Evolutionary conservation across 2,797 vertebrate species (phyloP).

Genomic region (Erethizon dorsatum): DNA sequence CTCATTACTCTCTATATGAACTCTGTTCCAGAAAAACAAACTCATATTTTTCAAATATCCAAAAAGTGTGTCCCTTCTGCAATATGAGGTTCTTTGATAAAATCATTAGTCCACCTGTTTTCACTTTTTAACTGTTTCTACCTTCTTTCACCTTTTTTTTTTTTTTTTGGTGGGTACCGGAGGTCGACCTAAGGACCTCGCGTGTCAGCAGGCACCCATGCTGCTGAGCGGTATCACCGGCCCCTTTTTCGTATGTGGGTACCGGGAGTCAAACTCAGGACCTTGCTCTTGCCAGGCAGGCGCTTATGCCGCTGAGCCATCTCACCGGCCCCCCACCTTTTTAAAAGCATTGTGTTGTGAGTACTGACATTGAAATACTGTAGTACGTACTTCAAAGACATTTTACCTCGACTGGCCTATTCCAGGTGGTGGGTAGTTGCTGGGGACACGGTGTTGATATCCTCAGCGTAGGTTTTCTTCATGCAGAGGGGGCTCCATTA

Average conservation of each 20-base stretch:
- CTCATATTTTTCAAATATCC: conserved; percentile 51
- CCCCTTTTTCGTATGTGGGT: too few species aligned
- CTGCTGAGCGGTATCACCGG: too few species aligned
- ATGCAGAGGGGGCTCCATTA: background rate
- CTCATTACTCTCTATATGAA: conserved; percentile 18
- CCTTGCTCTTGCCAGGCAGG: too few species aligned
- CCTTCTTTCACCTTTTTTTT: background rate
- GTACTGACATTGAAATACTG: background rate
- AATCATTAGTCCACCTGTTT: background rate
- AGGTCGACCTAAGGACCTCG: too few species aligned
- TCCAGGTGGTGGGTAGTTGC: background rate
- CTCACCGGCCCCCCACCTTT: too few species aligned
- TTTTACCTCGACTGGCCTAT: background rate
- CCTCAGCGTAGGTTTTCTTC: background rate
- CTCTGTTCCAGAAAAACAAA: conserved; percentile 32
- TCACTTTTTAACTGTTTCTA: conserved; percentile 27
- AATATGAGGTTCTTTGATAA: conserved; percentile 13
- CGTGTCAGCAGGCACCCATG: too few species aligned
- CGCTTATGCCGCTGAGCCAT: too few species aligned
- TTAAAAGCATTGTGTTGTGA: background rate
- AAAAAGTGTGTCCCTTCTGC: background rate
- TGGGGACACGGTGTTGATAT: background rate
- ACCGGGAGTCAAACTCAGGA: too few species aligned
- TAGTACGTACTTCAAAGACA: background rate
- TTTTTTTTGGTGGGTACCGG: too few species aligned